Conservation (phyloP, 2,797 vertebrate genomes). For the Scarus forsteni region DNA sequence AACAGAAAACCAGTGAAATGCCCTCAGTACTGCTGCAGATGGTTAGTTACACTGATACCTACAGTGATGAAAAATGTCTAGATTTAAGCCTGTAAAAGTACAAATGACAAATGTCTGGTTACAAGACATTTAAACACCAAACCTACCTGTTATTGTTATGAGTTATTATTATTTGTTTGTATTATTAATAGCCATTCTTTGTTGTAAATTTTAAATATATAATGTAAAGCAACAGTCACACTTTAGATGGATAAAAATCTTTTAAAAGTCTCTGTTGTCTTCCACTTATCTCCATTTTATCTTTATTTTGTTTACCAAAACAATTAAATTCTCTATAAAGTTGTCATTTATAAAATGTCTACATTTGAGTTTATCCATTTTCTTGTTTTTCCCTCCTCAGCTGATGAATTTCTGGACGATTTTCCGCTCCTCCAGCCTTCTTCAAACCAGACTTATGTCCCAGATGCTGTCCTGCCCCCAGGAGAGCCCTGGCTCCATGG, state of each 20-base stretch:
- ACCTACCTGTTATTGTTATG: no score
- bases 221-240: background rate
- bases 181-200: background rate
- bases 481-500: slow-evolving; percentile 74
- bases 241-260: background rate
- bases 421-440: slow-evolving; percentile 42
- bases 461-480: slow-evolving; percentile 68
- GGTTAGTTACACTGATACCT: no score
- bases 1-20: no score
- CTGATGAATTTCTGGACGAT: slow-evolving; percentile 66
- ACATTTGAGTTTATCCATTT: no score
- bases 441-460: slow-evolving; percentile 69
- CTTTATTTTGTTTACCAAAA: background rate
- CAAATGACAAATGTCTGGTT: background rate
- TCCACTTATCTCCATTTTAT: background rate
- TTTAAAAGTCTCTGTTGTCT: background rate
- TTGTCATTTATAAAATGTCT: no score
- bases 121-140: background rate
- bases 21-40: no score
- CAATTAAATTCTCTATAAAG: background rate
- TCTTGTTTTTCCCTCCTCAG: no score
- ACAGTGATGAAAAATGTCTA: no score
- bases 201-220: slow-evolving; percentile 1
- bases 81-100: no score
- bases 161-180: no score